These are phyloP conservation scores for Leptinotarsa rubiginosa DNA, from an alignment of 2,888 invertebrate genomes.

Conservation along the genomic window DNA sequence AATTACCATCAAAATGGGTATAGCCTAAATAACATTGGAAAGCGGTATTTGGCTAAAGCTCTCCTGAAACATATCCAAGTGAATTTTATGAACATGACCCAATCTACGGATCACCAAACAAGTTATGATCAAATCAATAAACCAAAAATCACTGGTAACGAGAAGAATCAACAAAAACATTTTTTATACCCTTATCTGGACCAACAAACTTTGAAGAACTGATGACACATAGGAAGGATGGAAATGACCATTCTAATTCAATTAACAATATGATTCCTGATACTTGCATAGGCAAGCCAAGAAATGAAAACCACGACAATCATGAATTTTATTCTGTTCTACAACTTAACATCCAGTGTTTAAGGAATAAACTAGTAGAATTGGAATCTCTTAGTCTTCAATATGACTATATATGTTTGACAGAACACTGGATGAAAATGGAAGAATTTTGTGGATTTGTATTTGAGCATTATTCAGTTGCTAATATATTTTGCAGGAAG, in stretches of 20 bases:
- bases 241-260: background rate
- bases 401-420: constrained; percentile 18
- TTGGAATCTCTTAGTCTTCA: constrained; percentile 17
- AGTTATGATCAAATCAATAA: background rate
- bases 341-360: constrained; percentile 22
- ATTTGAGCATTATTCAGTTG: constrained; percentile 19
- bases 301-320: constrained; percentile 1
- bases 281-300: too few species aligned
- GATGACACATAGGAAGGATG: background rate
- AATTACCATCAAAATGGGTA: constrained; percentile 22
- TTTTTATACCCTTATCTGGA: constrained; percentile 14
- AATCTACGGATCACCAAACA: constrained; percentile 9
- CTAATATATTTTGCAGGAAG: constrained; percentile 12
- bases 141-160: background rate
- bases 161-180: background rate
- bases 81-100: constrained; percentile 7
- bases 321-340: constrained; percentile 5
- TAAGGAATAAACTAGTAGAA: constrained; percentile 21
- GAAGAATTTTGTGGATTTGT: constrained; percentile 21
- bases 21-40: constrained; percentile 9
- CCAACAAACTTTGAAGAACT: background rate
- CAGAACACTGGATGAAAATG: constrained; percentile 16
- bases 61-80: constrained; percentile 6
- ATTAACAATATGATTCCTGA: too few species aligned
- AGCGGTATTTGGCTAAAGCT: constrained; percentile 18